A percentile compares a stretch with the other conserved stretches of the same genome.
phyloP scores from a whole-genome alignment of 2,888 invertebrate species.

The Archaeoteleia sp. region DNA sequence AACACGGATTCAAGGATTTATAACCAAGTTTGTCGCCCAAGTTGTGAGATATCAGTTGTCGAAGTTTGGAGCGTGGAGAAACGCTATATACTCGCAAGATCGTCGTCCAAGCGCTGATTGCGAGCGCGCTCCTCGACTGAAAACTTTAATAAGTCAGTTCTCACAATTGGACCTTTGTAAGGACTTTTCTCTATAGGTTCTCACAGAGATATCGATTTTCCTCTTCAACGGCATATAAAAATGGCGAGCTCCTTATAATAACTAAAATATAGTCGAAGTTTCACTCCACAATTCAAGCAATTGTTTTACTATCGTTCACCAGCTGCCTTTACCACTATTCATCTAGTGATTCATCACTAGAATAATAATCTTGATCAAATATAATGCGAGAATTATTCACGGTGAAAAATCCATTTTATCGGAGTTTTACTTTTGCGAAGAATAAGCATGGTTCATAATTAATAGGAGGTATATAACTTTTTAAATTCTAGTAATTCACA shows the following conservation, averaged over 20 bases:
- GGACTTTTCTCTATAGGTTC: constrained; percentile 25
- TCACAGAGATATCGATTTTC: constrained; percentile 22
- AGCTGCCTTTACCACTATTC: too few relatives aligned
- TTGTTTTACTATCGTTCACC: too few relatives aligned
- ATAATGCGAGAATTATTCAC: too few relatives aligned
- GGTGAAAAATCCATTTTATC: too few relatives aligned
- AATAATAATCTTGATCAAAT: too few relatives aligned
- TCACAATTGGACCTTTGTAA: constrained; percentile 37
- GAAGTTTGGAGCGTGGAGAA: constrained; percentile 29
- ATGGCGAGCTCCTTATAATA: constrained; percentile 7
- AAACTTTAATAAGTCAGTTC: constrained; percentile 51
- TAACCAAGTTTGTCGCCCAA: constrained; percentile 33
- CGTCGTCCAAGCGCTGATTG: constrained; percentile 44
- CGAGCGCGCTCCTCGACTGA: constrained; percentile 26
- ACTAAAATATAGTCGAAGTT: constrained; percentile 4
- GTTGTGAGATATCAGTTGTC: constrained; percentile 33
- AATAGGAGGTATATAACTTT: too few relatives aligned
- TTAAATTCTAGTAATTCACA: too few relatives aligned
- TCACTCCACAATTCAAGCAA: too few relatives aligned
- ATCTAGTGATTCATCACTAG: too few relatives aligned
- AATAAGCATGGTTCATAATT: too few relatives aligned
- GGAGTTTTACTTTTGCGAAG: too few relatives aligned
- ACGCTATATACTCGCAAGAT: constrained; percentile 22
- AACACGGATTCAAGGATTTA: constrained; percentile 35
- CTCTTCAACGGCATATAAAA: constrained; percentile 19